Conservation (phyloP, 2,113 vertebrate genomes). For the Marmota monax region DNA sequence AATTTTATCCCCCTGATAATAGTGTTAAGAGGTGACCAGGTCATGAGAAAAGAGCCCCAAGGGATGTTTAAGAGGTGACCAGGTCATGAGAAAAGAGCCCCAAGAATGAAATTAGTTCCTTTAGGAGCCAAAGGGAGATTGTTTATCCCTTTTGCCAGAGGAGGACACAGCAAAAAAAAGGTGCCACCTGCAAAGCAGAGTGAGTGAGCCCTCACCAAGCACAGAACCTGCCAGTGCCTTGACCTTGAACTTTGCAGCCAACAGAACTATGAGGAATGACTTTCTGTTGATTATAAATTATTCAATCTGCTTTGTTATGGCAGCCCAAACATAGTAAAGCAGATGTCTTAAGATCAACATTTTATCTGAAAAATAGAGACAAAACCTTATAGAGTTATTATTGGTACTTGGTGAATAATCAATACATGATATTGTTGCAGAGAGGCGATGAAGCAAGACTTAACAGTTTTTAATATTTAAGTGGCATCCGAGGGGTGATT, state of each 20-base stretch:
- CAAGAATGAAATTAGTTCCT: not conserved
- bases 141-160: not conserved
- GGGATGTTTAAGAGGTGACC: not conserved
- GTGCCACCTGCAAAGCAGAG: not conserved
- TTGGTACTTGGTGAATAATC: not conserved
- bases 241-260: not conserved
- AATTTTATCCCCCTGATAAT: not conserved
- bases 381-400: not conserved
- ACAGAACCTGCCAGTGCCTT: not conserved
- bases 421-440: not conserved
- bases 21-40: not conserved
- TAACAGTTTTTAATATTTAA: not conserved
- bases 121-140: not conserved
- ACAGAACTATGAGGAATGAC: not conserved
- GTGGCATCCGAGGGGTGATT: not conserved
- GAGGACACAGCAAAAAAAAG: not conserved
- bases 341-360: not conserved
- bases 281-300: not conserved
- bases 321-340: not conserved
- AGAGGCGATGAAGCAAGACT: not conserved
- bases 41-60: not conserved
- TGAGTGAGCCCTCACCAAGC: not conserved
- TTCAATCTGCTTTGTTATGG: not conserved
- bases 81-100: not conserved
- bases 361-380: not conserved